Conservation (phyloP, 2,113 vertebrate species). For the Calonectris borealis region DNA sequence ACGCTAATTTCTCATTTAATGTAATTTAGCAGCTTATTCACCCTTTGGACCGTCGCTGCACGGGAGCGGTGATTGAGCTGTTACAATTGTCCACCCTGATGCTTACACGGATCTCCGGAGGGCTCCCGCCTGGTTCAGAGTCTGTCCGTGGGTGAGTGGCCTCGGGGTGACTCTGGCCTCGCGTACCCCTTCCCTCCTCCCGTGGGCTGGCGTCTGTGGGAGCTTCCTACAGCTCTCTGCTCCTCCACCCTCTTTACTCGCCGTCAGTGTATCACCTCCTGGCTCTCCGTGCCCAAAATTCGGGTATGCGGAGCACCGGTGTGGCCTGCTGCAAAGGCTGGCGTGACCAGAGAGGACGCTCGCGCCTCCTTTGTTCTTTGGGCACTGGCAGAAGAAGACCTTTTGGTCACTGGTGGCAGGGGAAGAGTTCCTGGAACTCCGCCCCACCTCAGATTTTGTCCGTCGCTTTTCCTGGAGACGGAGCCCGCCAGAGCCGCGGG, state of each 20-base stretch:
- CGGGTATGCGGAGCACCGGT: accelerated
- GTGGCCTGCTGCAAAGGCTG: not conserved
- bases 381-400: not conserved
- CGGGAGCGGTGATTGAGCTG: not conserved
- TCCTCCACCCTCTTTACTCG: not conserved
- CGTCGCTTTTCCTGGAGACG: accelerated
- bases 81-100: not conserved
- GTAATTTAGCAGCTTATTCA: not conserved
- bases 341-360: not conserved
- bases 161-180: too few relatives aligned
- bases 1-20: too few relatives aligned
- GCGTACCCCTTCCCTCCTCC: not conserved
- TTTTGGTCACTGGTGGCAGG: not conserved
- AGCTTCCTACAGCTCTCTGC: not conserved
- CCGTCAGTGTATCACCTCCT: accelerated
- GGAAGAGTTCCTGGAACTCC: not conserved
- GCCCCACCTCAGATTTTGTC: not conserved
- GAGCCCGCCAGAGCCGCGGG: accelerated
- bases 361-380: not conserved
- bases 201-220: not conserved
- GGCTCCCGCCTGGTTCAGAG: not conserved
- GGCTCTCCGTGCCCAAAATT: not conserved
- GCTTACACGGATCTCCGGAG: not conserved
- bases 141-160: not conserved
- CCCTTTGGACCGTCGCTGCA: not conserved